A percentile compares a stretch with the other conserved stretches of the same genome.
Conservation (phyloP, 2,888 invertebrate genomes). For the Orgyia antiqua region DNA sequence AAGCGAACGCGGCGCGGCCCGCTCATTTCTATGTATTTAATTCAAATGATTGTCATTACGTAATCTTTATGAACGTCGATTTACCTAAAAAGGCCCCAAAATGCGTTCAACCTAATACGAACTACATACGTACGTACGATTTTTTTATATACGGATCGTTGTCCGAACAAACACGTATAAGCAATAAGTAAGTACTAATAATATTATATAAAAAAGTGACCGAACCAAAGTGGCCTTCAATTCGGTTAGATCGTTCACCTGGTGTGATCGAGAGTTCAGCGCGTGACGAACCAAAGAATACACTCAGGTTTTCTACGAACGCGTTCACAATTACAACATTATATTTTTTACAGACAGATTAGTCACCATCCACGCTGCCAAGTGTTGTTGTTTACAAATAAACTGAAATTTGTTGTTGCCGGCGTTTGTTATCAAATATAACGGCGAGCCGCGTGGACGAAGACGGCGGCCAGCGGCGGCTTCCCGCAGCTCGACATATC, state of each 20-base stretch:
- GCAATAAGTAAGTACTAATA: constrained; percentile 41
- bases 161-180: constrained; percentile 46
- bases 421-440: constrained; percentile 1
- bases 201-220: constrained; percentile 50
- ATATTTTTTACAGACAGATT: constrained; percentile 19
- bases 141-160: constrained; percentile 44
- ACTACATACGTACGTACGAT: constrained; percentile 24
- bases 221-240: constrained; percentile 67
- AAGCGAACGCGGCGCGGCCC: too few species aligned
- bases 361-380: constrained; percentile 12
- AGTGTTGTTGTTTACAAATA: constrained; percentile 24
- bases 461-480: too few species aligned
- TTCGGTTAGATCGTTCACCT: constrained; percentile 66
- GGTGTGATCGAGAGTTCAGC: constrained; percentile 23
- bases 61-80: constrained; percentile 11
- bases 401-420: background rate
- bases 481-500: too few species aligned
- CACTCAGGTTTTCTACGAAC: constrained; percentile 19
- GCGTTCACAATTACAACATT: constrained; percentile 14
- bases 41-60: constrained; percentile 13
- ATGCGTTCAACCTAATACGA: constrained; percentile 21
- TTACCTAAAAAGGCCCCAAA: constrained; percentile 32
- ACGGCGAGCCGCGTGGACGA: background rate
- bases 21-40: constrained; percentile 4
- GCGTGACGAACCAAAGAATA: constrained; percentile 33